These are phyloP conservation scores for Herminia tarsipennalis DNA, from an alignment of 2,888 invertebrate genomes.

Conservation along the genomic window DNA sequence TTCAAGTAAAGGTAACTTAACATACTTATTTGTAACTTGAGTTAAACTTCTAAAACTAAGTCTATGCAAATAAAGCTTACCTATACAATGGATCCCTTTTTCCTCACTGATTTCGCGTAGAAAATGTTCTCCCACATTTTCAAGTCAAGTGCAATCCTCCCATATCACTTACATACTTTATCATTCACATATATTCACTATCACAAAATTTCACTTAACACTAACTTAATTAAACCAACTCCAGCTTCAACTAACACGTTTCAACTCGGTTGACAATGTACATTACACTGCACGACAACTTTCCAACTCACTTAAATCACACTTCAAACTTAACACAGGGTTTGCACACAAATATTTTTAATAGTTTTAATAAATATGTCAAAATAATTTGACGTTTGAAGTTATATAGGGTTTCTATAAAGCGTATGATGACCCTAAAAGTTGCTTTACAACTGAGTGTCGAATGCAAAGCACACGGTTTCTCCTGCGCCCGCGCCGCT, in stretches of 20 bases:
- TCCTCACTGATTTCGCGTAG: conserved; percentile 78
- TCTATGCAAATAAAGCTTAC: conserved; percentile 52
- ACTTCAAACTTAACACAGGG: conserved; percentile 21
- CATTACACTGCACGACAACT: conserved; percentile 33
- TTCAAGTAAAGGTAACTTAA: conserved; percentile 3
- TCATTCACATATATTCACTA: conserved; percentile 49
- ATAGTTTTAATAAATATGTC: conserved; percentile 45
- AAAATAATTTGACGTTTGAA: conserved; percentile 56
- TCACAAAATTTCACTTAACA: conserved; percentile 57
- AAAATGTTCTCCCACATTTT: conserved; percentile 78
- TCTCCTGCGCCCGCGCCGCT: conserved; percentile 73
- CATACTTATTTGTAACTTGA: conserved; percentile 33
- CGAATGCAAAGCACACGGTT: conserved; percentile 79
- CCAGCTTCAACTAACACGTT: conserved; percentile 49
- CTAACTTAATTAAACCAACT: conserved; percentile 44
- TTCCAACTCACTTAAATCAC: conserved; percentile 25
- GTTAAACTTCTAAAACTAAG: conserved; percentile 16
- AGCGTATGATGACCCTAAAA: conserved; percentile 83
- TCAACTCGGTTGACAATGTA: conserved; percentile 39
- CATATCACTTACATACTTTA: conserved; percentile 55
- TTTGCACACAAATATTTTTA: conserved; percentile 18
- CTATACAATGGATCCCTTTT: conserved; percentile 73
- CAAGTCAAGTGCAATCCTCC: conserved; percentile 50
- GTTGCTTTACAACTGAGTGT: conserved; percentile 77
- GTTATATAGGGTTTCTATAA: conserved; percentile 58